Evolutionary conservation across 2,888 invertebrate species (phyloP), one percentile per base, ranked within the genome.

Genomic region (Petrolisthes cinctipes): DNA sequence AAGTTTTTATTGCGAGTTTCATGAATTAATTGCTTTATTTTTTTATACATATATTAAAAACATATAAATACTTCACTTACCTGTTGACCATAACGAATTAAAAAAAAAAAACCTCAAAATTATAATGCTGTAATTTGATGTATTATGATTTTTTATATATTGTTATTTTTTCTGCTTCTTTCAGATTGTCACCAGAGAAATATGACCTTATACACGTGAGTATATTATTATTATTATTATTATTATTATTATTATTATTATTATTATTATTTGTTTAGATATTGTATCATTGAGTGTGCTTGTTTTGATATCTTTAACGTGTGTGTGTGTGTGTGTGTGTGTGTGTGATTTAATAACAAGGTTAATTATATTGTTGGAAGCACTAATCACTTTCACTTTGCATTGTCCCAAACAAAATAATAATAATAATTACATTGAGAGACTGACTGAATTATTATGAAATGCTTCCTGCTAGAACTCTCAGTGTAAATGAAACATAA

Each of bases 191-290:
- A 91, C 94, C 94, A 91, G 96, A 96, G 92, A 96, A 96, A 93
- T 96, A 97, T 93, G 95, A 96, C 92, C 94, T 97, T 93, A 97
- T 97, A 91, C 97, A 97, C 93, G 97, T 97, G 94, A 97, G 97
- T 96, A 93, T 20, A 71, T 37, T 37, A 37, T 37, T 37, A 37
- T 14, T 66, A 66, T 14, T 66, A 66, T 14, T 66, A 66, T 14
- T 66, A 66, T 14, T 66, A 66, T 14, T 66, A 66, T 14, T 66
- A 66, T 14, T 66, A 66, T 14, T 66, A 66, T 14, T 66, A 66
- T 14, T 17, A 66, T 14, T 17, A 71, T 20, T 71, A 71, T 71
- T 71, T 14, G 23, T 6, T 6, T 71, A 71, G 6, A n/a, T 6
- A 71, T 14, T 71, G 71, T 2, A 17, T 66, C 3, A 20, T 20